These are phyloP conservation scores for Apodemus agrarius DNA, from an alignment of 2,797 vertebrate species.

Conservation along the genomic window DNA sequence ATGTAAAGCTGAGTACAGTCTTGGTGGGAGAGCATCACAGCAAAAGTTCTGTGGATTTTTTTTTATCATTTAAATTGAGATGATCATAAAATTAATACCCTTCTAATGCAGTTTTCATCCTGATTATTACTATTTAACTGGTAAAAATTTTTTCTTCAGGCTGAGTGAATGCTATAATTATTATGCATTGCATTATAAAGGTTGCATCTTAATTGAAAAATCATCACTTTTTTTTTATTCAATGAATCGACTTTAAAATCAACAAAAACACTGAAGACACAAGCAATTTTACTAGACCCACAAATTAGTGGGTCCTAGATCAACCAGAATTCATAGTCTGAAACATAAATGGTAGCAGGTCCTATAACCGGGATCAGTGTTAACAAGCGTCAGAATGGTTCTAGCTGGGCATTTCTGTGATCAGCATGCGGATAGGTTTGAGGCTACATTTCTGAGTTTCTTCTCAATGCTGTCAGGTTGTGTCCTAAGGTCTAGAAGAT, in stretches of 20 bases:
- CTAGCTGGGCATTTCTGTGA: not conserved
- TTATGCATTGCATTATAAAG: slow-evolving; percentile 75
- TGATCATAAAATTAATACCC: slow-evolving; percentile 77
- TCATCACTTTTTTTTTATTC: slow-evolving; percentile 74
- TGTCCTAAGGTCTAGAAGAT: not conserved
- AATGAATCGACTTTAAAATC: slow-evolving; percentile 73
- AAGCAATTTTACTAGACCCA: slow-evolving; percentile 60
- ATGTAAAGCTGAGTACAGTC: not conserved
- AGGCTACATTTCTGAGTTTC: not conserved
- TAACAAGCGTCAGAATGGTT: not conserved
- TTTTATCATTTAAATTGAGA: slow-evolving; percentile 75
- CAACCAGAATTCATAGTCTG: slow-evolving; percentile 60
- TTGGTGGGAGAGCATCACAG: not conserved
- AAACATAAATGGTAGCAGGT: slow-evolving; percentile 47
- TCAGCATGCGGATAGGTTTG: not conserved
- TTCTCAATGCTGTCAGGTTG: not conserved
- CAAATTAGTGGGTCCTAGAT: slow-evolving; percentile 72
- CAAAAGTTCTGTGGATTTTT: slow-evolving; percentile 54
- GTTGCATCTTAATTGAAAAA: slow-evolving; percentile 80
- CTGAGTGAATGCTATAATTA: slow-evolving; percentile 78
- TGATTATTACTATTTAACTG: slow-evolving; percentile 77
- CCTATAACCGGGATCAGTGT: not conserved
- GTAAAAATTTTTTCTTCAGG: slow-evolving; percentile 70
- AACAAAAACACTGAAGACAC: slow-evolving; percentile 68
- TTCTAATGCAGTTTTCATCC: slow-evolving; percentile 69